A percentile compares a stretch with the other conserved stretches of the same genome.
Conservation (phyloP, 2,888 invertebrate genomes). For the Labia minor region DNA sequence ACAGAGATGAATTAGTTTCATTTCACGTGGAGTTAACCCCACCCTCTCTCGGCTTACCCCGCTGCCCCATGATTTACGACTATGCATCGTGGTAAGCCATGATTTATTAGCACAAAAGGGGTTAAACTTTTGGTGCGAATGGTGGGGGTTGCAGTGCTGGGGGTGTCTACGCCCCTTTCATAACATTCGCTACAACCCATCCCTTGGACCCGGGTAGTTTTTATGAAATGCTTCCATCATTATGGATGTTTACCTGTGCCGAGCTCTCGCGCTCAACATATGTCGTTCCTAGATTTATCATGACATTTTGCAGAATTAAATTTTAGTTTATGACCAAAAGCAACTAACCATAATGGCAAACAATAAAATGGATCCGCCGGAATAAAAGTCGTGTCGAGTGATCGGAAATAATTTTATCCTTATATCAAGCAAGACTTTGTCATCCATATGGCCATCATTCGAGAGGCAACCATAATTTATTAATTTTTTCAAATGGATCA, state of each 20-base stretch:
- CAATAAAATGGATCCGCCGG: neutral
- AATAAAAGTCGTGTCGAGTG: neutral
- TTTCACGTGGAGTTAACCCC: constrained; percentile 41
- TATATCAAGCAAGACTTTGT: neutral
- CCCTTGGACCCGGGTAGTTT: neutral
- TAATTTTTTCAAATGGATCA: neutral
- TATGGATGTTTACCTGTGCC: constrained; percentile 7
- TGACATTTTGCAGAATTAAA: constrained; percentile 7
- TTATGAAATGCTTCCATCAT: neutral
- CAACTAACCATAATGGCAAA: neutral
- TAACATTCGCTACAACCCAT: neutral
- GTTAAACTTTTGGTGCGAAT: constrained; percentile 23
- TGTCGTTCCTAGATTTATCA: neutral
- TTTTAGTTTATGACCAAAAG: constrained; percentile 7
- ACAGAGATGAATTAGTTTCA: constrained; percentile 43
- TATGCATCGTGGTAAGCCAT: constrained; percentile 58
- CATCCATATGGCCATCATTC: neutral
- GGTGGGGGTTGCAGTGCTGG: constrained; percentile 6
- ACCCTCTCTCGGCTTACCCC: constrained; percentile 37
- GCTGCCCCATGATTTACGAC: constrained; percentile 51
- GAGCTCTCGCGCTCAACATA: neutral
- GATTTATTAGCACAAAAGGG: constrained; percentile 41
- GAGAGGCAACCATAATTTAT: neutral
- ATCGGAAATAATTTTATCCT: neutral
- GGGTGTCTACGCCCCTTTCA: no score